A percentile compares a stretch with the other conserved stretches of the same genome.
These are phyloP conservation scores for Cercocebus atys DNA, from an alignment of 2,113 vertebrate species.

Conservation along the genomic window DNA sequence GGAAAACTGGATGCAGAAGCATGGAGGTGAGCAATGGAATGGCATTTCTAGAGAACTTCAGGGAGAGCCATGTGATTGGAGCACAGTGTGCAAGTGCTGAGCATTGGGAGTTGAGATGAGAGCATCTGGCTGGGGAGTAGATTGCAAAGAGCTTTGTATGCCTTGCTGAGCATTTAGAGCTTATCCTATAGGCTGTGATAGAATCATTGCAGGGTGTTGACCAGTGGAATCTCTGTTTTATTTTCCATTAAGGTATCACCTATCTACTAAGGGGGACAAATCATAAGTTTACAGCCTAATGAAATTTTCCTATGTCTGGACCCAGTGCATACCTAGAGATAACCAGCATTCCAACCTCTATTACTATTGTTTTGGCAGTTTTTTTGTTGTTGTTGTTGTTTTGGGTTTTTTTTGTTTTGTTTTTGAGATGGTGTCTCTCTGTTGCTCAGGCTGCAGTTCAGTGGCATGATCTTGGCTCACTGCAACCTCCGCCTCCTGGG, in stretches of 20 bases:
- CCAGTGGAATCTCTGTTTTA: not conserved
- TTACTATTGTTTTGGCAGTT: not conserved
- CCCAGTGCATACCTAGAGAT: not conserved
- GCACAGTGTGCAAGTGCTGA: too few relatives aligned
- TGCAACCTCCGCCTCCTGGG: too few relatives aligned
- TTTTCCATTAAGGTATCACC: not conserved
- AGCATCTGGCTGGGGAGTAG: not conserved
- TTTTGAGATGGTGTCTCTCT: too few relatives aligned
- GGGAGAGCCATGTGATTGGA: not conserved
- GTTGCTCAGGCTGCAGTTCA: too few relatives aligned
- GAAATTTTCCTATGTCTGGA: not conserved
- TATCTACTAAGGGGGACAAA: not conserved
- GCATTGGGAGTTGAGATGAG: fast-evolving
- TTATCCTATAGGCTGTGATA: too few relatives aligned
- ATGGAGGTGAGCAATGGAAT: not conserved
- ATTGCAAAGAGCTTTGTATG: not conserved
- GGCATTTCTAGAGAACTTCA: not conserved
- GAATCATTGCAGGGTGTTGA: not conserved
- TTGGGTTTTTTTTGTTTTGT: too few relatives aligned
- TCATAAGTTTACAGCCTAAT: not conserved
- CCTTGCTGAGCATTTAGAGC: not conserved
- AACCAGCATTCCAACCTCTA: not conserved
- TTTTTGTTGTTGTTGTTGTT: too few relatives aligned
- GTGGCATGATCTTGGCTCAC: too few relatives aligned
- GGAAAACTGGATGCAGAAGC: not conserved